These are phyloP conservation scores for Scaptomyza polygonia DNA, from an alignment of 2,888 invertebrate genomes.

Conservation along the genomic window DNA sequence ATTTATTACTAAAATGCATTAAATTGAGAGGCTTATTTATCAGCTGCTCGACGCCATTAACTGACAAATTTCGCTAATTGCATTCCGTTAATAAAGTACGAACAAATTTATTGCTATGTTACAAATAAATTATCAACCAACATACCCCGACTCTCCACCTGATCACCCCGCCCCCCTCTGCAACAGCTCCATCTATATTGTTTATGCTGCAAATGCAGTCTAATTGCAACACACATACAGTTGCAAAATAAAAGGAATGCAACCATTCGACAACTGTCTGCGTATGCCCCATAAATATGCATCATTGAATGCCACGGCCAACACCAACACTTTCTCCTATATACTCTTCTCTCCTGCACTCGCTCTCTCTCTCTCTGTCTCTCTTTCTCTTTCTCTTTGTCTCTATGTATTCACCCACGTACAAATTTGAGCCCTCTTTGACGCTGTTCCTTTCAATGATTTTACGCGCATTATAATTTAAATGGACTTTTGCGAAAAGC, in stretches of 20 bases:
- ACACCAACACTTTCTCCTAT: background rate
- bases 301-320: conserved; percentile 47
- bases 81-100: conserved; percentile 77
- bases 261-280: conserved; percentile 68
- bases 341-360: background rate
- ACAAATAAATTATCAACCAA: conserved; percentile 51
- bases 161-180: background rate
- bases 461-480: conserved; percentile 73
- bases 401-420: background rate
- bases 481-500: conserved; percentile 79
- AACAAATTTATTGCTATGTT: conserved; percentile 58
- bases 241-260: conserved; percentile 67
- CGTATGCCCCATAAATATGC: conserved; percentile 65
- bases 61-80: conserved; percentile 78
- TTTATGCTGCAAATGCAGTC: conserved; percentile 56
- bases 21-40: conserved; percentile 82
- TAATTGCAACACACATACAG: conserved; percentile 56
- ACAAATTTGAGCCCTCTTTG: conserved; percentile 36
- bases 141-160: background rate
- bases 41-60: conserved; percentile 73
- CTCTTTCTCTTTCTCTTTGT: too few relatives aligned
- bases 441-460: conserved; percentile 51
- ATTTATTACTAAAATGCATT: conserved; percentile 79
- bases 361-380: background rate
- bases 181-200: conserved; percentile 1